Evolutionary conservation across 2,797 vertebrate genomes (phyloP).

Genomic region (Enteromius radiatus): DNA sequence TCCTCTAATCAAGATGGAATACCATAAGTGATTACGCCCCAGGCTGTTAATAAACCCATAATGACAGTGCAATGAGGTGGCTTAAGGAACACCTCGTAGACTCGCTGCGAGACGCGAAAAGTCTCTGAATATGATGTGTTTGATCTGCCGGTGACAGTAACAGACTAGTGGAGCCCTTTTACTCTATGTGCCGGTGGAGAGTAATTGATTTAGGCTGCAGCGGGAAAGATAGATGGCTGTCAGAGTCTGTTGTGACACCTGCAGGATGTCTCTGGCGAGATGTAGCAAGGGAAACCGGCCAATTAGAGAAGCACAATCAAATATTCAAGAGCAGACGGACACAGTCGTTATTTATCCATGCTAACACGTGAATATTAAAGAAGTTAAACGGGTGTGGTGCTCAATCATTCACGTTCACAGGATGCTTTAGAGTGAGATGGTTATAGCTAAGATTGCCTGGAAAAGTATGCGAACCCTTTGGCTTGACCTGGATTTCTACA

Average conservation of each 20-base stretch:
- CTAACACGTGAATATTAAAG: slow-evolving; percentile 99
- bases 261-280: slow-evolving; percentile 89
- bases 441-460: background rate
- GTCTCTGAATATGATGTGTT: slow-evolving; percentile 49
- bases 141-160: slow-evolving; percentile 51
- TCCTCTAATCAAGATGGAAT: slow-evolving; percentile 52
- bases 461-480: slow-evolving; percentile 1
- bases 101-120: slow-evolving; percentile 28
- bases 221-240: slow-evolving; percentile 91
- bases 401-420: slow-evolving; percentile 89
- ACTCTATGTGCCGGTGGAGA: slow-evolving; percentile 43
- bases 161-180: slow-evolving; percentile 46
- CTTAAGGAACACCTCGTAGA: slow-evolving; percentile 50
- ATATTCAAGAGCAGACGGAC: slow-evolving; percentile 94
- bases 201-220: slow-evolving; percentile 88
- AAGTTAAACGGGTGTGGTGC: slow-evolving; percentile 93
- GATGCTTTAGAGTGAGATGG: slow-evolving; percentile 11
- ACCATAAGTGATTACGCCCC: slow-evolving; percentile 44
- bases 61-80: slow-evolving; percentile 51
- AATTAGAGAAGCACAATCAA: slow-evolving; percentile 95
- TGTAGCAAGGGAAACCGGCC: slow-evolving; percentile 89
- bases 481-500: slow-evolving; percentile 73
- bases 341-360: slow-evolving; percentile 97
- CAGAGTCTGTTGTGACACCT: slow-evolving; percentile 87
- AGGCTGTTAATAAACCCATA: slow-evolving; percentile 52